phyloP scores from a whole-genome alignment of 2,888 invertebrate genomes.

The Leptinotarsa peninsularis region DNA sequence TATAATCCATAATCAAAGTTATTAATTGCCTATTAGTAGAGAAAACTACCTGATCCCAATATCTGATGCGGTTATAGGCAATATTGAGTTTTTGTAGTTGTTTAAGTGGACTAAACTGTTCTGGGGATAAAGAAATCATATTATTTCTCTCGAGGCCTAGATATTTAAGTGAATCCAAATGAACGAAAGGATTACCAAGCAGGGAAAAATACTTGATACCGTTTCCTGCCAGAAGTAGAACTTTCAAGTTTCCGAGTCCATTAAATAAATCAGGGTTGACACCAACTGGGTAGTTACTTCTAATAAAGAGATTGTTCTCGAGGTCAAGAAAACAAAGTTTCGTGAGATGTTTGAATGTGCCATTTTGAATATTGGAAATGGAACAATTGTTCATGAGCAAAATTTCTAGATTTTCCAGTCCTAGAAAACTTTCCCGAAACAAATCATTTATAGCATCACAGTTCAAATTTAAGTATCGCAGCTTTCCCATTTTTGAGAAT shows the following conservation, averaged over 20 bases:
- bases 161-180: slow-evolving; percentile 68
- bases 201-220: slow-evolving; percentile 65
- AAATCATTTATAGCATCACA: slow-evolving; percentile 70
- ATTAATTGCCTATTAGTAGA: slow-evolving; percentile 65
- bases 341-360: too few species aligned
- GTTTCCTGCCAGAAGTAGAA: slow-evolving; percentile 69
- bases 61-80: slow-evolving; percentile 66
- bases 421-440: slow-evolving; percentile 68
- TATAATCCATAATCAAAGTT: slow-evolving; percentile 66
- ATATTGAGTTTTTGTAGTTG: slow-evolving; percentile 68
- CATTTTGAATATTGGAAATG: slow-evolving; percentile 57
- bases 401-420: slow-evolving; percentile 67
- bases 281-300: slow-evolving; percentile 29
- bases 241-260: slow-evolving; percentile 68
- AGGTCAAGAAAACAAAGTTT: too few species aligned
- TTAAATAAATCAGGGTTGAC: slow-evolving; percentile 64
- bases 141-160: slow-evolving; percentile 69
- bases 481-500: slow-evolving; percentile 54
- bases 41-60: slow-evolving; percentile 71
- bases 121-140: slow-evolving; percentile 65
- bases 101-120: slow-evolving; percentile 66
- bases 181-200: slow-evolving; percentile 68
- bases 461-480: slow-evolving; percentile 69
- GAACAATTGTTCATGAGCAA: slow-evolving; percentile 70
- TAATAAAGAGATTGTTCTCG: too few species aligned